Conservation (phyloP, 1,140 invertebrate genomes). For the Procambarus clarkii region DNA sequence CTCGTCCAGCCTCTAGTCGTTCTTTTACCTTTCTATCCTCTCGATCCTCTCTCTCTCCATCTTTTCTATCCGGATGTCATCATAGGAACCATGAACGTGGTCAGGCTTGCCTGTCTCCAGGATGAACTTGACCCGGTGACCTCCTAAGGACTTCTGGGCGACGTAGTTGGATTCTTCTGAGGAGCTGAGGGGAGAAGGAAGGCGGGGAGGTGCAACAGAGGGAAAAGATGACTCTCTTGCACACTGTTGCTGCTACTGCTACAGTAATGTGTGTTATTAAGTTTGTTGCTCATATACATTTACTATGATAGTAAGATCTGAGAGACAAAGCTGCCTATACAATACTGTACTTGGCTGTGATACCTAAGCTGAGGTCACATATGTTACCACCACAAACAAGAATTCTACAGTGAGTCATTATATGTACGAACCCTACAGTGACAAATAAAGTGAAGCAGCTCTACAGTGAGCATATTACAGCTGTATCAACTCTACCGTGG, state of each 20-base stretch:
- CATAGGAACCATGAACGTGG: slow-evolving; percentile 67
- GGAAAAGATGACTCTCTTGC: neutral
- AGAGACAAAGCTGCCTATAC: too few species aligned
- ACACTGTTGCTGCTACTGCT: neutral
- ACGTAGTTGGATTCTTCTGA: slow-evolving; percentile 35
- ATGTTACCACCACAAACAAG: too few species aligned
- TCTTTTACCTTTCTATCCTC: slow-evolving; percentile 55
- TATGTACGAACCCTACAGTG: slow-evolving; percentile 5
- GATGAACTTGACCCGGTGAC: slow-evolving; percentile 71
- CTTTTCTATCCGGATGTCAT: slow-evolving; percentile 71
- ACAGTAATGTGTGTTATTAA: too few species aligned
- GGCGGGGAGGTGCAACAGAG: slow-evolving; percentile 4
- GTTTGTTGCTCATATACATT: too few species aligned
- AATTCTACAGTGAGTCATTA: neutral
- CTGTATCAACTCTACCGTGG: slow-evolving; percentile 22
- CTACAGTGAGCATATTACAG: neutral
- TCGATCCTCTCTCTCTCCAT: slow-evolving; percentile 70
- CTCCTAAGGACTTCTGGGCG: slow-evolving; percentile 47
- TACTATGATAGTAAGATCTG: too few species aligned
- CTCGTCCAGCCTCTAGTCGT: neutral
- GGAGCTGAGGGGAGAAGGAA: slow-evolving; percentile 40
- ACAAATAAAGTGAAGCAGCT: neutral
- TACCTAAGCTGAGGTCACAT: too few species aligned
- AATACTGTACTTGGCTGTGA: too few species aligned
- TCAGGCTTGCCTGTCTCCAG: slow-evolving; percentile 71